Evolutionary conservation across 2,888 invertebrate genomes (phyloP), one percentile per base, ranked within the genome.

Genomic region (Harmothoe impar): DNA sequence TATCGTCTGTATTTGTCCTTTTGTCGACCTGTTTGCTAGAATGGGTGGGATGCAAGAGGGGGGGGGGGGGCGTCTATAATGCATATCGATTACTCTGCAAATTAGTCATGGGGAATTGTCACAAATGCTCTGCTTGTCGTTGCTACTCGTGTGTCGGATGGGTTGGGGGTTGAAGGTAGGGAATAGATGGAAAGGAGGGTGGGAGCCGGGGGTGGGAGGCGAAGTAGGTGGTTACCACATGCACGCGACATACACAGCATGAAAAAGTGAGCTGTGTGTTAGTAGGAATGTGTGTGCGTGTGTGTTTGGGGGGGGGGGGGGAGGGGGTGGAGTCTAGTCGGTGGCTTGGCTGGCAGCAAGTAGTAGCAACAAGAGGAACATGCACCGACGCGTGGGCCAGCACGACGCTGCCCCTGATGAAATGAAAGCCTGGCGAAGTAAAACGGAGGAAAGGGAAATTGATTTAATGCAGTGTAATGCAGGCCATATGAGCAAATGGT

Each of bases 401-500:
- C 84, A 84, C 33, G 33, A 29, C 78, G 17, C 31, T 35, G 17
- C 23, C 54, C n/a, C 86, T 86, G 86, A 86, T 86, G 86, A 86
- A 86, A 86, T 86, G 86, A 86, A 86, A 86, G 86, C 86, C 56
- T 29, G 0, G 86, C 86, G 29, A 29, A 56, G 86, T 86, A 86
- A 86, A 86, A 54, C 86, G 86, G 31, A 56, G 54, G 86, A 86
- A 86, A 31, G 29, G 86, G 86, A 86, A 86, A 86, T 86, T 86
- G 86, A 56, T 86, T 86, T 86, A 86, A 86, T 86, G 86, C 86
- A 56, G 56, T 54, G 25, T 86, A 86, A 86, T 86, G 86, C 86
- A 29, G 56, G 54, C 56, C 86, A 54, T 54, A 86, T 54, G 86
- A 86, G 86, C 86, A 86, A 86, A 86, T 86, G 86, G 86, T 29